These are phyloP conservation scores for Nasonia oneida DNA, from an alignment of 2,888 invertebrate genomes.

Conservation along the genomic window DNA sequence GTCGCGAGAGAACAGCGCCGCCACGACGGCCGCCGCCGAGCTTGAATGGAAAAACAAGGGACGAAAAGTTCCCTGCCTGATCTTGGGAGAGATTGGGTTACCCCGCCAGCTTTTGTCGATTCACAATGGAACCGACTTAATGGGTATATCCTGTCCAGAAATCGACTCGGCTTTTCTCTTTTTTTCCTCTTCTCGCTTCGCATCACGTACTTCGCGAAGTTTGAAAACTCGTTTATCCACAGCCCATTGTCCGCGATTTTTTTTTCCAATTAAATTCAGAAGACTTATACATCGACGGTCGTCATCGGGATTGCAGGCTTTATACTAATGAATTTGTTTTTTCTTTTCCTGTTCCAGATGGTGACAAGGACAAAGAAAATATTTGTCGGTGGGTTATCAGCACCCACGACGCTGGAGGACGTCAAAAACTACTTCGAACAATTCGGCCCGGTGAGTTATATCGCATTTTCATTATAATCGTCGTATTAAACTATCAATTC, in stretches of 20 bases:
- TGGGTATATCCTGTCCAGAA: conserved; percentile 65
- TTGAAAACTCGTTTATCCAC: conserved; percentile 34
- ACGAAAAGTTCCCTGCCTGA: conserved; percentile 63
- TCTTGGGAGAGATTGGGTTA: conserved; percentile 56
- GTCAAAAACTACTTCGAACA: conserved; percentile 99
- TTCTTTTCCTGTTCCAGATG: conserved; percentile 88
- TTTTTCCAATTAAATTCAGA: conserved; percentile 24
- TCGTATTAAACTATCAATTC: neutral
- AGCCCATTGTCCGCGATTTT: conserved; percentile 34
- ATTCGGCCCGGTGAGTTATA: conserved; percentile 97
- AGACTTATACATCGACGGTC: neutral
- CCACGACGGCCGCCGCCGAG: conserved; percentile 36
- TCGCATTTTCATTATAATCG: neutral
- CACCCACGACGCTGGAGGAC: conserved; percentile 99
- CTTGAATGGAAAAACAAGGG: conserved; percentile 61
- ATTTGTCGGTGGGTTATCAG: conserved; percentile 99
- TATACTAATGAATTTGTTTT: conserved; percentile 6
- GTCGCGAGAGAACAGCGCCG: conserved; percentile 33
- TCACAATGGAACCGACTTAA: conserved; percentile 65
- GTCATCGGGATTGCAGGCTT: neutral
- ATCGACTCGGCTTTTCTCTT: conserved; percentile 58
- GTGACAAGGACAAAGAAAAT: conserved; percentile 99
- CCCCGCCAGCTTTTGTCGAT: conserved; percentile 61
- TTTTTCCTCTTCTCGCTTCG: neutral
- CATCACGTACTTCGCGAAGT: conserved; percentile 18